Base-by-base conservation (phyloP, 2,113 vertebrate genomes). In the Fulmarus glacialis region DNA sequence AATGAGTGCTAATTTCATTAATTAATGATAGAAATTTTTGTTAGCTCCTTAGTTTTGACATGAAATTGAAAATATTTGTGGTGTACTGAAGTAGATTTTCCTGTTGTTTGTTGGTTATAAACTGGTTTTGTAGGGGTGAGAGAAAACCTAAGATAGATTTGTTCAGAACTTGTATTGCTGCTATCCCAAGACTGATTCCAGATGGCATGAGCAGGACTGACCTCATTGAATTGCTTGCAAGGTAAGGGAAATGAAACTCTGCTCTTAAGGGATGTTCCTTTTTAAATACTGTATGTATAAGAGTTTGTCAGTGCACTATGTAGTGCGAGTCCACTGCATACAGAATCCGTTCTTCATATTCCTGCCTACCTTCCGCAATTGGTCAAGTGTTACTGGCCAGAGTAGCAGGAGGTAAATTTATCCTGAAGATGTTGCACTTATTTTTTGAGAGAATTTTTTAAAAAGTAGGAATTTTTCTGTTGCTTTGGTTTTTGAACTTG, bases 131-230 rank as follows among this genome's bases (percentile, higher is more conserved):
- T 95, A 99, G 99, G 63, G 99, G 99, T 50, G 99, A 99, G 96
- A 99, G 99, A 96, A 99, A 99, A 98, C 99, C 99, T 85, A 99
- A 99, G 98, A 99, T 99, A 43, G 99, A 99, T 97, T 98, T 99
- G 93, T 99, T 99, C 98, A 99, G 99, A 96, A 99, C 99, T 18
- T 99, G 99, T 77, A 99, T 99, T 93, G 99, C 99, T 94, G 99
- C 99, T 94, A 99, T 99, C 96, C 99, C 99, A 56, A 98, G 99
- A 96, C 97, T 99, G 96, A 99, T 99, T 98, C 99, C 99, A 86
- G 99, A 99, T 40, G 99, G 99, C 95, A 99, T 99, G 99, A 99
- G 99, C 98, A 99, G 99, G 98, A 99, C 99, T 95, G 99, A 99
- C 96, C 99, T 99, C 93, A 99, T 99, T 96, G 99, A 99, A 94